Evolutionary conservation across 2,888 invertebrate species (phyloP), one percentile per base, ranked within the genome.

Genomic region (Tinea semifulvella): DNA sequence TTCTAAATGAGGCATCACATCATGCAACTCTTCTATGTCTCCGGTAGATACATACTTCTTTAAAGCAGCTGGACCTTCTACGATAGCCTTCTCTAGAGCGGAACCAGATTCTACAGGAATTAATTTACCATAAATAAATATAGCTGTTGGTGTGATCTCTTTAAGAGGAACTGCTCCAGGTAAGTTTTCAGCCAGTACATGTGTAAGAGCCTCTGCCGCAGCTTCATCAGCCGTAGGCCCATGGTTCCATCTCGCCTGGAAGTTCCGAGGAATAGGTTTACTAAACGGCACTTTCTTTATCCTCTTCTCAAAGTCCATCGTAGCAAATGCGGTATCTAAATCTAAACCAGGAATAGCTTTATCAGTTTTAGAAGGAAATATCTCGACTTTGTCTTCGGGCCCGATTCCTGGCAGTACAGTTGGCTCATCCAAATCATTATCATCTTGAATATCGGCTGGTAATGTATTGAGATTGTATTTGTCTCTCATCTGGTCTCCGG

Each of bases 401-500:
- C 98, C 98, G 96, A 98, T 97, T 43, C 98, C 98, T 50, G 96
- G 97, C 62, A 96, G 93, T 17, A 89, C 79, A 2, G 91, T 86
- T 45, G 90, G 88, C 64, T 94, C 92, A 56, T 92, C 91, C 66
- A 84, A 63, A 48, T 75, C 74, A 61, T 73, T 72, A 49, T 77
- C 76, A 65, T 77, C 77, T 52, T 79, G 83, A 17, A 84, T 82
- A 47, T 94, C 94, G 42, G 91, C 90, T 14, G 96, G 94, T 47
- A 96, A 75, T 10, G 93, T 95, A 64, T 97, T 97, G 49, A 97
- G 82, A 71, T 97, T 96, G 70, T 98, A 98, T 74, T 97, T 96
- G 68, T 99, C 99, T 62, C 97, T 88, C 95, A 98, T 98, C 47
- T 91, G 86, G 80, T 99, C 99, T 14, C 99, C 99, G 1, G 99